Base-by-base conservation (phyloP, 2,113 vertebrate species). In the Hyla sarda region DNA sequence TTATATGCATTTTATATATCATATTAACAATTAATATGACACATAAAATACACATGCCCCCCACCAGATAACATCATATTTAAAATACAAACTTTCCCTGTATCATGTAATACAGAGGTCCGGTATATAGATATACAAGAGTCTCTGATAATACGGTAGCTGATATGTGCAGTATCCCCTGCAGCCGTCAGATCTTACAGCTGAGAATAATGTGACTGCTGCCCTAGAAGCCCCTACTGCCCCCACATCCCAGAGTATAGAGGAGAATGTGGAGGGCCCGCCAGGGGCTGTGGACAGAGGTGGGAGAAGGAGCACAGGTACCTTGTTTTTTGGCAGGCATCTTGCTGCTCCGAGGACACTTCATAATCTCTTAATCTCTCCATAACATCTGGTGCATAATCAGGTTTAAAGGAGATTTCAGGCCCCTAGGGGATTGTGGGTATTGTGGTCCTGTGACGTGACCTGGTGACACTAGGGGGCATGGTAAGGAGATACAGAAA, bases 251-350 rank as follows among this genome's bases (percentile, higher is more conserved):
- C 7, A 62, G n/a, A 23, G 19, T 34, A 34, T 1, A 25, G 19
- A 34, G 69, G 32, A 14, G 2, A 23, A n/a, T n/a, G n/a, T n/a
- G n/a, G n/a, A n/a, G n/a, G n/a, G n/a, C n/a, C n/a, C n/a, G n/a
- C n/a, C n/a, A 6, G 77, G 75, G 54, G 32, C 76, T 28, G n/a
- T 10, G 56, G 78, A 34, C 58, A n/a, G n/a, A n/a, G 32, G 60
- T 28, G 48, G 69, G 47, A 71, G 47, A 82, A 23, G 23, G 28
- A 34, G 12, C 47, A 10, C 45, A 19, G 48, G 69, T 84, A 84
- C 82, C 82, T 84, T 84, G 69, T 47, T 84, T 84, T 75, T 84
- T 84, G 82, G 48, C 82, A 16, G 82, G 48, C 82, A 84, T 84
- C 62, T 37, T 71, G 73, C 50, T 9, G 69, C 52, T 84, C 50